Evolutionary conservation across 2,888 invertebrate genomes (phyloP).

Genomic region (Euphydryas editha): DNA sequence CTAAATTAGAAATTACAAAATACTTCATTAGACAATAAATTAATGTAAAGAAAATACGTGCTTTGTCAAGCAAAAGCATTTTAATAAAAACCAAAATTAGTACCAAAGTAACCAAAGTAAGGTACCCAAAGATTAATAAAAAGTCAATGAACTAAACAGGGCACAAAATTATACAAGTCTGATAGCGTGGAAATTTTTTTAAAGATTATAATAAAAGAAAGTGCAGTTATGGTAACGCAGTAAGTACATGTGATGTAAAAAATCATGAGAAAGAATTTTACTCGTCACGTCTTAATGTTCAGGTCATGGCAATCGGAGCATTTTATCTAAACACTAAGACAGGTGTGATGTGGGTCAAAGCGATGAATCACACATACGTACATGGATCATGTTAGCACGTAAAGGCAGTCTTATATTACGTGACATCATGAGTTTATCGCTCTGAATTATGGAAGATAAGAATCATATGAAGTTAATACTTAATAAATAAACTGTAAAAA

Average conservation of each 20-base stretch:
- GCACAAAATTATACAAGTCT: too few relatives aligned
- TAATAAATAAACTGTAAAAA: background rate
- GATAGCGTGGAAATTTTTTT: too few relatives aligned
- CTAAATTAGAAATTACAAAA: too few relatives aligned
- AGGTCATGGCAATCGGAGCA: constrained; percentile 28
- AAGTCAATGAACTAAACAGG: too few relatives aligned
- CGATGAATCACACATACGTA: constrained; percentile 67
- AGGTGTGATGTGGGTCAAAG: constrained; percentile 64
- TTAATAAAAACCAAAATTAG: too few relatives aligned
- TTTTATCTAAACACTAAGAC: constrained; percentile 35
- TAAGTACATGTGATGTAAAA: constrained; percentile 12
- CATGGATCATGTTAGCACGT: constrained; percentile 50
- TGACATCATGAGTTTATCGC: constrained; percentile 56
- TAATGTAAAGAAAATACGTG: too few relatives aligned
- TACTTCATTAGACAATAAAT: too few relatives aligned
- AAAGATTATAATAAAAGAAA: too few relatives aligned
- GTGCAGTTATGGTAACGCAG: constrained; percentile 1
- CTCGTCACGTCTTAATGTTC: constrained; percentile 28
- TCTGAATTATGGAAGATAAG: constrained; percentile 26
- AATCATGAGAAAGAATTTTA: constrained; percentile 14
- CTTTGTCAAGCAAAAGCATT: too few relatives aligned
- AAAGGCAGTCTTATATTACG: constrained; percentile 59
- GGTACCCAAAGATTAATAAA: too few relatives aligned
- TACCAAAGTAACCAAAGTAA: too few relatives aligned
- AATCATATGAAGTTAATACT: constrained; percentile 15